Evolutionary conservation across 2,113 vertebrate genomes (phyloP), one percentile per base, ranked within the genome.

Genomic region (Prionailurus bengalensis): DNA sequence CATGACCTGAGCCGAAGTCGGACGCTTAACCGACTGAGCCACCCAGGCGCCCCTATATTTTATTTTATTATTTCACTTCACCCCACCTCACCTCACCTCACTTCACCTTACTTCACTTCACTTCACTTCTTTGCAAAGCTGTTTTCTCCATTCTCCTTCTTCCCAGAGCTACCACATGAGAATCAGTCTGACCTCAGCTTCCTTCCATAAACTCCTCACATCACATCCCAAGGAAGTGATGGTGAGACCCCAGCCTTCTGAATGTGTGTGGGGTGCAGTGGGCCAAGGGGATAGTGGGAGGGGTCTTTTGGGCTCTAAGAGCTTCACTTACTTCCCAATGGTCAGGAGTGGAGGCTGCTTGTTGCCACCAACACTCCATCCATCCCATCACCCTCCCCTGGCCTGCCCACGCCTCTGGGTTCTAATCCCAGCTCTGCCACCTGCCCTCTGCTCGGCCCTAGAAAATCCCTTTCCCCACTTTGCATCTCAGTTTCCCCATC

Each of bases 71-170:
- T 78, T 31, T 74, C 73, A 15, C 42, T 45, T 66, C 63, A 13
- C 21, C 19, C 16, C 58, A 6, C 0, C 19, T 66, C 63, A 13
- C 21, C 19, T 5, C 58, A 6, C 0, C 19, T 21, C 2, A 21
- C 58, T 0, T 23, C 58, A 17, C 58, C 2, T 23, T 21, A 17
- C 58, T 2, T 8, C 58, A 17, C 58, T 9, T 23, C 58, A 23
- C 65, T 66, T 45, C 25, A 29, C 45, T 76, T 45, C 73, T 76
- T 76, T 65, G 36, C 63, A n/a, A 88, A 55, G 17, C 25, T n/a
- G 7, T 5, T 73, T 58, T 61, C 63, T 92, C 31, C 12, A 16
- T 94, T 92, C n/a, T 88, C 8, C 82, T 78, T 87, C 39, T 87
- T 73, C 31, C 82, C 58, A 66, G 68, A 83, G 19, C 12, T 1